Evolutionary conservation across 2,797 vertebrate species (phyloP).

Genomic region (Octomys mimax): DNA sequence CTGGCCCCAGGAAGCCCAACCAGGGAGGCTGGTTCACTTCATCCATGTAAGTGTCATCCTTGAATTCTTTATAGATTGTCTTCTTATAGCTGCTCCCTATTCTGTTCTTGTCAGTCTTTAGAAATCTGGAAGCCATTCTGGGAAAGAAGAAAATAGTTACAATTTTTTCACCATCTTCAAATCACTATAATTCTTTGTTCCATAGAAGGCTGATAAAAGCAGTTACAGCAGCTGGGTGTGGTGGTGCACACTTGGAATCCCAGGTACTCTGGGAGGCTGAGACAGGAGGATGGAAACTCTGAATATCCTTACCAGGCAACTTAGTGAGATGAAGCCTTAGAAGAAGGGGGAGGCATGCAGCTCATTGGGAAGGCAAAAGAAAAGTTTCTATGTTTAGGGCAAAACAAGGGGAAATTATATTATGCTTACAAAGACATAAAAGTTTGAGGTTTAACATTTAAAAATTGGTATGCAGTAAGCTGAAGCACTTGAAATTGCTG

Average conservation of each 20-base stretch:
- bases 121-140: slow-evolving; percentile 86
- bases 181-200: slow-evolving; percentile 6
- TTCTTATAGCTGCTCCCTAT: slow-evolving; percentile 90
- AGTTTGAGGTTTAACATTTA: background rate
- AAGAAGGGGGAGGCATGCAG: background rate
- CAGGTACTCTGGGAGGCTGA: background rate
- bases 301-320: background rate
- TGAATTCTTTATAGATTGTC: slow-evolving; percentile 89
- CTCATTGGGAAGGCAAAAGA: background rate
- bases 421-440: slow-evolving; percentile 45
- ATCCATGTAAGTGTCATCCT: slow-evolving; percentile 82
- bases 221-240: background rate
- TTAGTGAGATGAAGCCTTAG: background rate
- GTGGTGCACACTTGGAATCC: background rate
- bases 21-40: slow-evolving; percentile 87
- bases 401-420: slow-evolving; percentile 37
- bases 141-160: slow-evolving; percentile 45
- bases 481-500: background rate
- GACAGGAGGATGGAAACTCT: background rate
- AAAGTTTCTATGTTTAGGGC: background rate
- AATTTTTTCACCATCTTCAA: slow-evolving; percentile 64
- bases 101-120: slow-evolving; percentile 86
- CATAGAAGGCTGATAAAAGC: slow-evolving; percentile 8
- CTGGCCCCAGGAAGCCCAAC: slow-evolving; percentile 90
- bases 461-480: slow-evolving; percentile 19